Evolutionary conservation across 2,888 invertebrate genomes (phyloP).

Genomic region (Coelopa pilipes): DNA sequence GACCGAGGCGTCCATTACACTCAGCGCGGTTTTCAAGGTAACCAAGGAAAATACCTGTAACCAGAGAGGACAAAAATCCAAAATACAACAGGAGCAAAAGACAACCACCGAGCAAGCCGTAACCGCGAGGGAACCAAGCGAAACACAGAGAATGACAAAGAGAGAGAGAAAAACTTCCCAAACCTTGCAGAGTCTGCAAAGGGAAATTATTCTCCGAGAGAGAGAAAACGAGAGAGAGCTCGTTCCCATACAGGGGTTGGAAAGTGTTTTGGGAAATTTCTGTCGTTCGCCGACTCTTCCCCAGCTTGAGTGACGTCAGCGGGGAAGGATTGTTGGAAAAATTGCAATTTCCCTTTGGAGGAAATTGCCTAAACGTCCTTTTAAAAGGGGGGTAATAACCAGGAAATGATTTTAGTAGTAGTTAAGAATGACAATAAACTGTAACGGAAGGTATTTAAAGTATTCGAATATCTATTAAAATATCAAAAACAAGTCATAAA

Average conservation of each 20-base stretch:
- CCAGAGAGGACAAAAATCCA: constrained; percentile 24
- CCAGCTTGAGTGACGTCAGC: constrained; percentile 49
- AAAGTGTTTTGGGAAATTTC: constrained; percentile 27
- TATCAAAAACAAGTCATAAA: too few species aligned
- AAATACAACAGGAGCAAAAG: not conserved
- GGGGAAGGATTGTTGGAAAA: too few species aligned
- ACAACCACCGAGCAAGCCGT: not conserved
- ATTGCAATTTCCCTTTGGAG: too few species aligned
- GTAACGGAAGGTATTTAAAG: too few species aligned
- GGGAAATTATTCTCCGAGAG: constrained; percentile 28
- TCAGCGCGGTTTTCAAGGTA: constrained; percentile 42
- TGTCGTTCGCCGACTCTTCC: constrained; percentile 33
- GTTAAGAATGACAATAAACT: too few species aligned
- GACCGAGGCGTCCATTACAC: constrained; percentile 30
- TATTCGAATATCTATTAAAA: too few species aligned
- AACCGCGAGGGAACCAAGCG: constrained; percentile 3
- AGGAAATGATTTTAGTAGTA: too few species aligned
- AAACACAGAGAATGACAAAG: not conserved
- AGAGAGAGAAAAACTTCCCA: constrained; percentile 21
- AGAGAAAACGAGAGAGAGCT: not conserved
- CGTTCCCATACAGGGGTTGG: not conserved
- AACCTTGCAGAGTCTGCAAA: not conserved
- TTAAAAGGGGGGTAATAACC: too few species aligned
- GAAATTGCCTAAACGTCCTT: too few species aligned
- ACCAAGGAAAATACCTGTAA: constrained; percentile 25